Conservation (phyloP, 2,113 vertebrate genomes). For the Ancistrus triradiatus region DNA sequence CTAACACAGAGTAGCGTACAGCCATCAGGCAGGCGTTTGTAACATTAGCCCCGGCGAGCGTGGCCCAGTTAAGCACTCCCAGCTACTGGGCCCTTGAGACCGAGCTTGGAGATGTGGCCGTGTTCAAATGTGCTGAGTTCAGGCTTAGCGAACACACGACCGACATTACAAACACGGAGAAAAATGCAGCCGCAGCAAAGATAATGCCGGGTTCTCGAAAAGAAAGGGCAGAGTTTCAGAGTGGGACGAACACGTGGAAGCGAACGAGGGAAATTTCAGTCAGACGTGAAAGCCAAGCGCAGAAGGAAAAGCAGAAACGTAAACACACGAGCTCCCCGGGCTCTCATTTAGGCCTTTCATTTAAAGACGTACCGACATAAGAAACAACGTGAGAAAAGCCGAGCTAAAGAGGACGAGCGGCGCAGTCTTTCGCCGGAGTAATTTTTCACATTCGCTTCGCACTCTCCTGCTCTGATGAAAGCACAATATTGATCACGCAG, state of each 20-base stretch:
- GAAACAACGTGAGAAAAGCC: slow-evolving; percentile 8
- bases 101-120: slow-evolving; percentile 60
- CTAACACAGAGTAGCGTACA: slow-evolving; percentile 44
- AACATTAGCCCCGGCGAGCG: slow-evolving; percentile 68
- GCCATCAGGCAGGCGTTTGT: slow-evolving; percentile 58
- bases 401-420: slow-evolving; percentile 24
- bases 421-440: slow-evolving; percentile 25
- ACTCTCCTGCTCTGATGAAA: slow-evolving; percentile 29
- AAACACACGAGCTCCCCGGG: slow-evolving; percentile 33
- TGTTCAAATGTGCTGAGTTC: slow-evolving; percentile 41
- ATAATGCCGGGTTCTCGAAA: slow-evolving; percentile 22
- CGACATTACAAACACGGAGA: slow-evolving; percentile 25
- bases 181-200: slow-evolving; percentile 21
- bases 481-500: slow-evolving; percentile 48
- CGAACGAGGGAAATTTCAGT: neutral
- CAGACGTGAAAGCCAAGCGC: neutral
- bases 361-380: neutral
- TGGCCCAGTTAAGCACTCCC: slow-evolving; percentile 68
- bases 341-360: slow-evolving; percentile 21
- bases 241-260: neutral
- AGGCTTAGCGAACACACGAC: slow-evolving; percentile 14
- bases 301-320: slow-evolving; percentile 10
- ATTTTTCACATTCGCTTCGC: slow-evolving; percentile 15
- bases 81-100: slow-evolving; percentile 60
- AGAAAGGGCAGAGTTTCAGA: neutral